Evolutionary conservation across 2,113 vertebrate genomes (phyloP).

Genomic region (Chlamydotis undulata): DNA sequence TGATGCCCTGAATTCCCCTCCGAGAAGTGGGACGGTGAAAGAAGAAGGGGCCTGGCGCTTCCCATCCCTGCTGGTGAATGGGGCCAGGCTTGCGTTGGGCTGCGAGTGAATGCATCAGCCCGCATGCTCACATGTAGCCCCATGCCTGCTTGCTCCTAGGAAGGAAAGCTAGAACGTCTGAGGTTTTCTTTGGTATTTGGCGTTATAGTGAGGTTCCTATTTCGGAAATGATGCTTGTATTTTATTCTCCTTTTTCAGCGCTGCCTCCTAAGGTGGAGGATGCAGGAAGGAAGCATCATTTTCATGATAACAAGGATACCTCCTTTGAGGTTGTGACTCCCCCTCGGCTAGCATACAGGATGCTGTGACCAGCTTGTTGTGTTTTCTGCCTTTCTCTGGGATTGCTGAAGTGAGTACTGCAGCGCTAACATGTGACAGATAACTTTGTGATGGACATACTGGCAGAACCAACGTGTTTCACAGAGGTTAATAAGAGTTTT

Average conservation of each 20-base stretch:
- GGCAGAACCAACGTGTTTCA: background rate
- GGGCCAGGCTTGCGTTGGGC: background rate
- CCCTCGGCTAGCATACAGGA: background rate
- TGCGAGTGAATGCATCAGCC: background rate
- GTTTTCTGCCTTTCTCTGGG: background rate
- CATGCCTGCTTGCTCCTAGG: background rate
- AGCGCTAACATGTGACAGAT: background rate
- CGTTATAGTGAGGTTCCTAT: background rate
- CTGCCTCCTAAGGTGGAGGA: background rate
- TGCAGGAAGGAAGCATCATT: background rate
- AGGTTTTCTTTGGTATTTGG: background rate
- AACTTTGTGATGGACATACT: background rate
- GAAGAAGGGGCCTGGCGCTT: background rate
- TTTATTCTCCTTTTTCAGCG: background rate
- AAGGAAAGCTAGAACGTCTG: background rate
- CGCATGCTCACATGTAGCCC: background rate
- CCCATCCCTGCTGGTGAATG: background rate
- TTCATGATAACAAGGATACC: background rate
- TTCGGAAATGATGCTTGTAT: background rate
- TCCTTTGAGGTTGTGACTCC: background rate
- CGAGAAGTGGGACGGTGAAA: background rate
- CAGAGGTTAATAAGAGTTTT: background rate
- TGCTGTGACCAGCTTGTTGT: fast-evolving
- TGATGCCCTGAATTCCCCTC: background rate
- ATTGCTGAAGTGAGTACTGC: background rate